A percentile compares a stretch with the other conserved stretches of the same genome.
These are phyloP conservation scores for Drosophila formosana DNA, from an alignment of 2,888 invertebrate species.

Conservation along the genomic window DNA sequence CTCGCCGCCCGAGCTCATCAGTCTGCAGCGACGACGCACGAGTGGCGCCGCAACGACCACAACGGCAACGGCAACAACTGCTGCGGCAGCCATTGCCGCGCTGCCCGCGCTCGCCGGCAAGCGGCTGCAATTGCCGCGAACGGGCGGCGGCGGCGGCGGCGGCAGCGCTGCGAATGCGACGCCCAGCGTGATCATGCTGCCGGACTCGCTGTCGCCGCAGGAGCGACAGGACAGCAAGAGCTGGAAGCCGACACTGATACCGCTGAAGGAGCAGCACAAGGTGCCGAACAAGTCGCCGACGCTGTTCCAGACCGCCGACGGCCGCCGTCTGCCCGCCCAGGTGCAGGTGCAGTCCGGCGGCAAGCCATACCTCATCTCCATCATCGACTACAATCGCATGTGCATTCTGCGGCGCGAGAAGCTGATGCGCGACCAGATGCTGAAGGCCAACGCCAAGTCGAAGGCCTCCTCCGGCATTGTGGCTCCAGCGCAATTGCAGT, in stretches of 20 bases:
- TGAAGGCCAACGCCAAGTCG: slow-evolving; percentile 68
- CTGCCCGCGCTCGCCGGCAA: slow-evolving; percentile 25
- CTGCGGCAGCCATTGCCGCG: neutral
- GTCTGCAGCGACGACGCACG: slow-evolving; percentile 86
- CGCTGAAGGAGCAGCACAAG: slow-evolving; percentile 86
- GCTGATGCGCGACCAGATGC: slow-evolving; percentile 87
- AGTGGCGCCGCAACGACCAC: slow-evolving; percentile 13
- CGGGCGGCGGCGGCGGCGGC: slow-evolving; percentile 78
- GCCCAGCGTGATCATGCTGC: slow-evolving; percentile 83
- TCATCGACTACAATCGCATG: slow-evolving; percentile 93
- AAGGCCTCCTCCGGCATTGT: slow-evolving; percentile 21
- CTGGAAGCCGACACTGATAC: slow-evolving; percentile 90
- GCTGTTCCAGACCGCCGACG: slow-evolving; percentile 87
- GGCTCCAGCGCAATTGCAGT: slow-evolving; percentile 38
- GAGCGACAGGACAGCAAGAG: slow-evolving; percentile 87
- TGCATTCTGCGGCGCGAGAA: slow-evolving; percentile 90
- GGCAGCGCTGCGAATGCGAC: slow-evolving; percentile 46
- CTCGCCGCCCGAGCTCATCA: slow-evolving; percentile 87
- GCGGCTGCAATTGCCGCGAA: slow-evolving; percentile 78
- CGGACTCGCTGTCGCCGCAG: slow-evolving; percentile 84
- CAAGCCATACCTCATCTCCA: slow-evolving; percentile 91
- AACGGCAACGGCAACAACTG: neutral
- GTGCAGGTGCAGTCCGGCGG: slow-evolving; percentile 92
- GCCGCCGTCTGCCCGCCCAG: slow-evolving; percentile 87
- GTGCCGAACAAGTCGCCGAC: slow-evolving; percentile 79